These are phyloP conservation scores for Atta texana DNA, from an alignment of 1,140 invertebrate genomes.

Conservation along the genomic window DNA sequence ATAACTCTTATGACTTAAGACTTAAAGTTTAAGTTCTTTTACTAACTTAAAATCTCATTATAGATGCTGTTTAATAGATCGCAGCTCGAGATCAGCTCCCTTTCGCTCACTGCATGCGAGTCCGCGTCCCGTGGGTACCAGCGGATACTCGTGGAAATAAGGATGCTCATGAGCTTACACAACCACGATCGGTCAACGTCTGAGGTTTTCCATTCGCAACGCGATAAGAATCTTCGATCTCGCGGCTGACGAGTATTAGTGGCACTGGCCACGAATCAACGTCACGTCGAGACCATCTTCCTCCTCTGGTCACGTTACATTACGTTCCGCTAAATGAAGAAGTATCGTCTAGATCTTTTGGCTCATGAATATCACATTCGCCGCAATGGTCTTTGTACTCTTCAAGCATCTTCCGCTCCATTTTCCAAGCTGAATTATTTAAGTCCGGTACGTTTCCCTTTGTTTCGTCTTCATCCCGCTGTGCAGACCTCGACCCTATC, in stretches of 20 bases:
- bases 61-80: neutral
- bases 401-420: slow-evolving; percentile 70
- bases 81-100: slow-evolving; percentile 17
- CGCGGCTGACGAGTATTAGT: neutral
- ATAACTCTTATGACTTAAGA: too few relatives aligned
- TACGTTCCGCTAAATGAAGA: slow-evolving; percentile 66
- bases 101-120: neutral
- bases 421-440: slow-evolving; percentile 76
- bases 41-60: too few relatives aligned
- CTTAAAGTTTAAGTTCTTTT: too few relatives aligned
- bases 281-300: neutral
- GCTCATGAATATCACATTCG: slow-evolving; percentile 72
- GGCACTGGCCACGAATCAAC: neutral
- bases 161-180: neutral
- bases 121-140: neutral
- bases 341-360: slow-evolving; percentile 59
- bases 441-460: slow-evolving; percentile 20
- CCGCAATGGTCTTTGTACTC: slow-evolving; percentile 66
- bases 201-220: slow-evolving; percentile 13
- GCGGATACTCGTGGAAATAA: neutral
- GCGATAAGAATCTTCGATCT: slow-evolving; percentile 51
- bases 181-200: slow-evolving; percentile 42
- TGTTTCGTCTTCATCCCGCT: slow-evolving; percentile 9
- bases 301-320: neutral
- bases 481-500: neutral